A percentile compares a stretch with the other conserved stretches of the same genome.
These are phyloP conservation scores for Ptilorrhoa leucosticta DNA, from an alignment of 2,113 vertebrate species.

Conservation along the genomic window DNA sequence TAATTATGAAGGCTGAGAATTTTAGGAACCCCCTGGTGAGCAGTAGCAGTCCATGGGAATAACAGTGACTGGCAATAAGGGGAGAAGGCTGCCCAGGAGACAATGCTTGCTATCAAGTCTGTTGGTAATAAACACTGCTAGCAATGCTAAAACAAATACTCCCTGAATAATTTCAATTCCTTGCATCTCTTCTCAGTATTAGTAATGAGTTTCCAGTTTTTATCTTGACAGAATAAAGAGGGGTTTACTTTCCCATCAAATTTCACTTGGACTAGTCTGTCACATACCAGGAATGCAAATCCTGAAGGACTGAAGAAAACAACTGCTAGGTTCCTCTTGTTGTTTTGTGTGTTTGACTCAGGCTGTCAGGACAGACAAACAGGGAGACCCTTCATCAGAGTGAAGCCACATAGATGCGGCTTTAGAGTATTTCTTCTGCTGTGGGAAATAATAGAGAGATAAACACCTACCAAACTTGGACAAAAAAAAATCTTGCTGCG, in stretches of 20 bases:
- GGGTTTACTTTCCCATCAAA: neutral
- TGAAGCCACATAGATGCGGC: neutral
- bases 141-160: neutral
- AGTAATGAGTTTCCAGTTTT: neutral
- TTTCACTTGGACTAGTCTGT: neutral
- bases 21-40: neutral
- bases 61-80: neutral
- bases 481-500: neutral
- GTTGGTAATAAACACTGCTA: neutral
- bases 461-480: neutral
- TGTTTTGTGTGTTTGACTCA: neutral
- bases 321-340: fast-evolving
- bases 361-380: neutral
- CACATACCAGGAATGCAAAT: neutral
- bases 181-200: neutral
- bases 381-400: neutral
- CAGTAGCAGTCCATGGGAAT: neutral
- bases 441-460: neutral
- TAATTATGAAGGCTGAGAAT: slow-evolving; percentile 1
- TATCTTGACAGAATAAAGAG: neutral
- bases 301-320: neutral
- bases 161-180: neutral
- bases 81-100: neutral
- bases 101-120: neutral
- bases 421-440: neutral